Percentiles rank a stretch among this genome's conserved stretches.
Evolutionary conservation across 2,113 vertebrate species (phyloP).

Genomic region (Dasyprocta punctata): DNA sequence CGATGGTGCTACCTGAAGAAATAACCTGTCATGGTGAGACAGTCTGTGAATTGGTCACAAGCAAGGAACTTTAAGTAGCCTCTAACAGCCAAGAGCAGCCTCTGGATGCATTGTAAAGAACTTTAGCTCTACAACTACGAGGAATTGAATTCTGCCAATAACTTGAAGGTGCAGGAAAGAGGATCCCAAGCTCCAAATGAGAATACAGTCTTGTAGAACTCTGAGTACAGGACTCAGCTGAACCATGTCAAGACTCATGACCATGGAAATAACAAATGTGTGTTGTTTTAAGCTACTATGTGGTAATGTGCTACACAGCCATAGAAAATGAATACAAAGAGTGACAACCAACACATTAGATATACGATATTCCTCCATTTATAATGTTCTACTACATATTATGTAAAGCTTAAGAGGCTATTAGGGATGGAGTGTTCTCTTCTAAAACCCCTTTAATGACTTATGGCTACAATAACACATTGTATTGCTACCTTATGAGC

Average conservation of each 20-base stretch:
- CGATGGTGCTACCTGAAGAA: neutral
- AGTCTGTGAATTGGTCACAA: neutral
- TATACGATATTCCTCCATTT: neutral
- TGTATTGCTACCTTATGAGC: neutral
- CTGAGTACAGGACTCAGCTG: neutral
- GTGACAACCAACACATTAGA: neutral
- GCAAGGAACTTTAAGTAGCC: neutral
- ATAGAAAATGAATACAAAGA: slow-evolving; percentile 42
- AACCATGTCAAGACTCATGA: neutral
- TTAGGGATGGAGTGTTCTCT: neutral
- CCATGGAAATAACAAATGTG: neutral
- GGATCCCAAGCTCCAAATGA: neutral
- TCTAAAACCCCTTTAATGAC: neutral
- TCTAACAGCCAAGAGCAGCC: neutral
- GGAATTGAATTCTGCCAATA: neutral
- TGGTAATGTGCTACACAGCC: neutral
- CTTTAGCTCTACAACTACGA: neutral
- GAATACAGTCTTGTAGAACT: neutral
- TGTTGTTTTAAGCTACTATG: neutral
- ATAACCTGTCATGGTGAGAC: neutral
- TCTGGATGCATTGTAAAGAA: neutral
- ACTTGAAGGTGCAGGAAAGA: neutral
- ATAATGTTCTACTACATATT: neutral
- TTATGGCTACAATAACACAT: neutral
- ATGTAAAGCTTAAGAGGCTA: neutral